Evolutionary conservation across 2,797 vertebrate genomes (phyloP).

Genomic region (Eidolon dupreanum): DNA sequence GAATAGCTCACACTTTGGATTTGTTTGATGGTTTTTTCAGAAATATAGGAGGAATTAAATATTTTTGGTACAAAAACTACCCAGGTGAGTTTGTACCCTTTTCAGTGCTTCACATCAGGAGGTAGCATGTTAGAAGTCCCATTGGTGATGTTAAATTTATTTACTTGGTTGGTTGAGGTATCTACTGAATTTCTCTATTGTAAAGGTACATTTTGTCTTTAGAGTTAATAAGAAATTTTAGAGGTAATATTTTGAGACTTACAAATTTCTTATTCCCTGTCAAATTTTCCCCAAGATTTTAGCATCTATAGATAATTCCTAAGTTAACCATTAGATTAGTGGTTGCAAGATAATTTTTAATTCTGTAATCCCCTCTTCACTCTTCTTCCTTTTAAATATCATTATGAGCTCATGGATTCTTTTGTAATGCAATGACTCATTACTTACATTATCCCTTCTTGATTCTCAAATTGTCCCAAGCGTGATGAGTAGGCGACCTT

Average conservation of each 20-base stretch:
- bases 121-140: neutral
- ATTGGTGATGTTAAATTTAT: neutral
- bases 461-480: neutral
- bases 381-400: neutral
- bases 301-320: neutral
- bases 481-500: neutral
- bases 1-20: neutral
- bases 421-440: constrained; percentile 3
- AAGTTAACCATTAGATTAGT: constrained; percentile 2
- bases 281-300: neutral
- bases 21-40: neutral
- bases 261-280: neutral
- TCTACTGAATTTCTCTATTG: neutral
- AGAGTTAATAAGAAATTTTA: constrained; percentile 13
- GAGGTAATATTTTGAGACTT: neutral
- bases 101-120: neutral
- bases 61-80: neutral
- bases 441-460: constrained; percentile 9
- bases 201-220: neutral
- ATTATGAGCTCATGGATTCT: neutral
- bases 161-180: neutral
- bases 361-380: neutral
- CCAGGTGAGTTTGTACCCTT: neutral
- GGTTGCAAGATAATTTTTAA: neutral
- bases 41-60: neutral